phyloP scores from a whole-genome alignment of 1,140 invertebrate genomes.

The Brachionus angularis region DNA sequence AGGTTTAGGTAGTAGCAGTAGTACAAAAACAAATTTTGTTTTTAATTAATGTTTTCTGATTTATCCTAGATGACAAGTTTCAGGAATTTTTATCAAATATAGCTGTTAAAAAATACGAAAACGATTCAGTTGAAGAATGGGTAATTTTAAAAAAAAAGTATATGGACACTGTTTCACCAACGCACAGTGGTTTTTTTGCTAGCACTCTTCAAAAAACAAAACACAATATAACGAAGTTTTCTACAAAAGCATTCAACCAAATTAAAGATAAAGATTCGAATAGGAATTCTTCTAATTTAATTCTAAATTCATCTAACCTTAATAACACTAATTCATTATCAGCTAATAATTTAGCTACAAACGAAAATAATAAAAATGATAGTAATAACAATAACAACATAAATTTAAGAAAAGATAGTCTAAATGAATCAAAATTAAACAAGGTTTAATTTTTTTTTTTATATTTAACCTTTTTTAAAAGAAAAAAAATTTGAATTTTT shows the following conservation, averaged over 20 bases:
- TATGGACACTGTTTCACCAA: not conserved
- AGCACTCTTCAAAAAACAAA: slow-evolving; percentile 39
- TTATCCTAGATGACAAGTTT: slow-evolving; percentile 29
- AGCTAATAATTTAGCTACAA: not conserved
- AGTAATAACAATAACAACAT: no score
- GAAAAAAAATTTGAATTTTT: no score
- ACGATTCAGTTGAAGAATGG: slow-evolving; percentile 14
- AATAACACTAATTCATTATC: not conserved
- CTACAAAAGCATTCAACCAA: slow-evolving; percentile 3
- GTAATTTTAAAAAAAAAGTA: slow-evolving; percentile 29
- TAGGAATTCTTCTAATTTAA: not conserved
- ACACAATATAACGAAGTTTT: slow-evolving; percentile 22
- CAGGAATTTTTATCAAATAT: slow-evolving; percentile 35
- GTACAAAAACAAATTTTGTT: no score
- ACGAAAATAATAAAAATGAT: no score
- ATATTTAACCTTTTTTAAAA: no score
- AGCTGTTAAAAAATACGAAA: slow-evolving; percentile 36
- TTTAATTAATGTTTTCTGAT: not conserved
- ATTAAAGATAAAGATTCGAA: not conserved
- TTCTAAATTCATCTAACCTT: not conserved
- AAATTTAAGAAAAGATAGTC: no score
- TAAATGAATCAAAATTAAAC: no score
- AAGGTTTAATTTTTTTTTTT: no score
- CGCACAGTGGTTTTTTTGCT: slow-evolving; percentile 21
- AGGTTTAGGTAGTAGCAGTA: not conserved